Percentiles rank a stretch among this genome's conserved stretches.
These are phyloP conservation scores for Podilymbus podiceps DNA, from an alignment of 2,113 vertebrate genomes.

Conservation along the genomic window DNA sequence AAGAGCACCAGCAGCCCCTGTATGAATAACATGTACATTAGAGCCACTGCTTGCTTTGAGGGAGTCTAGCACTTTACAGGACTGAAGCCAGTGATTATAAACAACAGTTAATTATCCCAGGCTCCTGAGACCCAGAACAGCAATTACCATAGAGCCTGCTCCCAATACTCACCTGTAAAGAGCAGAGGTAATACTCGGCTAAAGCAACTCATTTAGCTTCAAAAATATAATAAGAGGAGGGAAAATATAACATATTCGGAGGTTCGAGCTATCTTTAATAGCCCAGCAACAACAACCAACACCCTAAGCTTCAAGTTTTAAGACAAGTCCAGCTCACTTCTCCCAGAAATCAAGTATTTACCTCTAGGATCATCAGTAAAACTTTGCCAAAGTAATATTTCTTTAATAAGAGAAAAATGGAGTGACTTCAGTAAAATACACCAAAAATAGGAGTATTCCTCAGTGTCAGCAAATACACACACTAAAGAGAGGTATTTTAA, in stretches of 20 bases:
- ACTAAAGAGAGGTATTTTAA: conserved; percentile 20
- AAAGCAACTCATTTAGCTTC: background rate
- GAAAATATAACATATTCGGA: rapidly evolving
- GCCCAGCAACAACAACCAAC: background rate
- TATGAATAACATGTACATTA: background rate
- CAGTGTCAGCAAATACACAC: background rate
- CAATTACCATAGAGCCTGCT: background rate
- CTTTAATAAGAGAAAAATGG: background rate
- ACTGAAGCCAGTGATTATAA: background rate
- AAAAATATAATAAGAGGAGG: background rate
- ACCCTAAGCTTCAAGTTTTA: background rate
- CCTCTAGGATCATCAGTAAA: background rate
- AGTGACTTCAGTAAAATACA: background rate
- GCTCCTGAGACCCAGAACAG: background rate
- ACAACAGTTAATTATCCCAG: background rate
- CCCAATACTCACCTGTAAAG: background rate
- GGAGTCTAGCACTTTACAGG: background rate
- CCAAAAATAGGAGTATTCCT: background rate
- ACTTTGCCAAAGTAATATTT: background rate
- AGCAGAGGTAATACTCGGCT: background rate
- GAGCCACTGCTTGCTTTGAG: background rate
- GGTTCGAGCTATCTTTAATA: background rate
- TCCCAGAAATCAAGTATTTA: background rate
- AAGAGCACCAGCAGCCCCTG: background rate
- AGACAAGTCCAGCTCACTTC: background rate